phyloP scores from a whole-genome alignment of 2,113 vertebrate genomes.

The Turdus rufiventris region DNA sequence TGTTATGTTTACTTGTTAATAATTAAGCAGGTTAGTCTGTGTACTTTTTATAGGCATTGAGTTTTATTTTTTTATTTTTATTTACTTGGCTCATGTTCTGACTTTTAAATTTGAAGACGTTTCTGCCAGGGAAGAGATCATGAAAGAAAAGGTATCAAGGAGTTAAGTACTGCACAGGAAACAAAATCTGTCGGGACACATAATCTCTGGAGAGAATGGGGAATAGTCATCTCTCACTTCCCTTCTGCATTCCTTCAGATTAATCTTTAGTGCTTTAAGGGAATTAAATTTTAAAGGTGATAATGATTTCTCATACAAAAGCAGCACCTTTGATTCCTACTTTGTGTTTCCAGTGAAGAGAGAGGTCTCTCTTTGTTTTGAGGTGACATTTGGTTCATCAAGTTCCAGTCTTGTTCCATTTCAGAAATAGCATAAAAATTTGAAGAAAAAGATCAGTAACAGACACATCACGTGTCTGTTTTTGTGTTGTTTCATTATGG shows the following conservation, averaged over 20 bases:
- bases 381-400: neutral
- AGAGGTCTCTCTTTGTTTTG: neutral
- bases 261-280: neutral
- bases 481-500: neutral
- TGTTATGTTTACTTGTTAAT: slow-evolving; percentile 79
- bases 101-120: slow-evolving; percentile 64
- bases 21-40: slow-evolving; percentile 74
- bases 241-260: neutral
- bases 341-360: neutral
- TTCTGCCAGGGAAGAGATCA: neutral
- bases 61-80: slow-evolving; percentile 72
- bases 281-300: slow-evolving; percentile 24
- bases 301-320: neutral
- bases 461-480: neutral
- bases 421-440: neutral
- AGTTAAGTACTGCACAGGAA: slow-evolving; percentile 24
- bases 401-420: neutral
- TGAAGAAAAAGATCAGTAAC: neutral
- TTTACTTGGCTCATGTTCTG: slow-evolving; percentile 56
- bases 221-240: neutral
- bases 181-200: neutral
- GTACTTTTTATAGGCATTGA: slow-evolving; percentile 71
- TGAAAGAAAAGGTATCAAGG: slow-evolving; percentile 32
- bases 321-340: neutral
- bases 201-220: slow-evolving; percentile 11